These are phyloP conservation scores for Diprion similis DNA, from an alignment of 1,140 invertebrate genomes.

Conservation along the genomic window DNA sequence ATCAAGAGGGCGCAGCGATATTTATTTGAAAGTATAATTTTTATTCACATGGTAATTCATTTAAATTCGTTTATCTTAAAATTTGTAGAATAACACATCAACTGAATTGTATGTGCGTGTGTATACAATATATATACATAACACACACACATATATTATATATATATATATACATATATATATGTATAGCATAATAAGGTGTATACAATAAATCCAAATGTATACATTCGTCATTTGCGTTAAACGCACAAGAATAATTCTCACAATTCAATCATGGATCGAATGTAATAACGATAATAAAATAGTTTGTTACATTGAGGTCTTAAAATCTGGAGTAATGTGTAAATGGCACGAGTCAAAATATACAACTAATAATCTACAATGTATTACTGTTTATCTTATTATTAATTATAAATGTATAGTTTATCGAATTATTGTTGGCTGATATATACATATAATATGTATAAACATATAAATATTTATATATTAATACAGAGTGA, in stretches of 20 bases:
- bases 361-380: not conserved
- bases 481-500: not conserved
- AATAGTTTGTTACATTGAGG: not conserved
- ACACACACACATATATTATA: no score
- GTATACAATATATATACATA: no score
- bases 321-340: not conserved
- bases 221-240: no score
- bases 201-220: no score
- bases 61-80: no score
- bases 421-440: constrained; percentile 1
- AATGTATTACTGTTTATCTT: not conserved
- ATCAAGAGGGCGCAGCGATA: no score
- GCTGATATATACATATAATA: not conserved
- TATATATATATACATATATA: no score
- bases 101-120: no score
- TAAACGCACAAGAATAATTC: not conserved
- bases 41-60: no score
- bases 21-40: no score
- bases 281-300: not conserved
- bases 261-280: not conserved
- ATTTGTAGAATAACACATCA: no score
- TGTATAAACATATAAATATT: not conserved
- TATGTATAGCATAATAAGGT: no score
- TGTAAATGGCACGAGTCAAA: not conserved
- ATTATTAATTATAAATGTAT: not conserved